phyloP scores from a whole-genome alignment of 2,888 invertebrate genomes.

The Cetonia aurata region DNA sequence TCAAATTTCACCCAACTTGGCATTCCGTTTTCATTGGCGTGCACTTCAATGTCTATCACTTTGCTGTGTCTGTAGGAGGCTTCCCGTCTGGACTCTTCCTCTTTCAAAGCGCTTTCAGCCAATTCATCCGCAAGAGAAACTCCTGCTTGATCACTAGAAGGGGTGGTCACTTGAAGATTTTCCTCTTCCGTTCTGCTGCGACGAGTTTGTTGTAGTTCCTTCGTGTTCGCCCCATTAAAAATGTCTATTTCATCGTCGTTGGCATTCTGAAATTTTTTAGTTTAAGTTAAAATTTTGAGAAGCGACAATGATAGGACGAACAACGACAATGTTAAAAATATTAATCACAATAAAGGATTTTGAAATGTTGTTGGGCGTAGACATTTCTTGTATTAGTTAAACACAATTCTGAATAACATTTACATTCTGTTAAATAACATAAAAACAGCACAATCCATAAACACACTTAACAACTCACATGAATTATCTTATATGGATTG shows the following conservation, averaged over 20 bases:
- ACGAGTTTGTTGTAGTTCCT: slow-evolving; percentile 38
- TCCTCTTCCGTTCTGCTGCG: slow-evolving; percentile 12
- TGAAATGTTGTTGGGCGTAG: no score
- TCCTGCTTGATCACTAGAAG: background rate
- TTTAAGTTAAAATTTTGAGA: slow-evolving; percentile 58
- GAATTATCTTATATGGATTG: slow-evolving; percentile 58
- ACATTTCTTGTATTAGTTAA: no score
- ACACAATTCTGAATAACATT: no score
- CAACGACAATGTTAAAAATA: slow-evolving; percentile 58
- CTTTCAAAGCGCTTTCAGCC: slow-evolving; percentile 17
- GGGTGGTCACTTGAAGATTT: background rate
- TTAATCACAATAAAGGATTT: no score
- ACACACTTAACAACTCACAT: slow-evolving; percentile 54
- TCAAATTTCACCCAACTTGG: slow-evolving; percentile 58
- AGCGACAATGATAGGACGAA: background rate
- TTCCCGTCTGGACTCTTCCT: slow-evolving; percentile 13
- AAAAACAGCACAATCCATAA: background rate
- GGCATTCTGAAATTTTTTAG: slow-evolving; percentile 63
- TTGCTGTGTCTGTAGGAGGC: slow-evolving; percentile 7
- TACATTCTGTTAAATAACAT: no score
- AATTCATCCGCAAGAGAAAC: slow-evolving; percentile 21
- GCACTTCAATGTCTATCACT: slow-evolving; percentile 38
- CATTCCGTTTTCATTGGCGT: slow-evolving; percentile 60
- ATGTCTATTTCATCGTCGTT: slow-evolving; percentile 65
- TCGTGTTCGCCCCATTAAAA: slow-evolving; percentile 34